phyloP scores from a whole-genome alignment of 2,797 vertebrate species.

The Neostethus bicornis region DNA sequence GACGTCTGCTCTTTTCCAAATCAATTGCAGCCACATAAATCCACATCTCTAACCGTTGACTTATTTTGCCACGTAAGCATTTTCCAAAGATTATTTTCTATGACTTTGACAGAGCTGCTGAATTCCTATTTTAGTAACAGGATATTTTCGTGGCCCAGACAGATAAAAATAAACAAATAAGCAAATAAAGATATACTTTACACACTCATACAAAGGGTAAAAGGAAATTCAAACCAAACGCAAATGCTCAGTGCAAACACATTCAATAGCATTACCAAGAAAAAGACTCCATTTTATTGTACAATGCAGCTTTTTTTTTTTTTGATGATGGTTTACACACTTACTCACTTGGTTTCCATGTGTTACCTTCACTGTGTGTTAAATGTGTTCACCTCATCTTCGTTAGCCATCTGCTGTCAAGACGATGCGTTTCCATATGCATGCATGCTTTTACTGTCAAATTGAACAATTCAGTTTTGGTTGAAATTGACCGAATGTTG shows the following conservation, averaged over 20 bases:
- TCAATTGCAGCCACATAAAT: slow-evolving; percentile 1
- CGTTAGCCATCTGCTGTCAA: slow-evolving; percentile 16
- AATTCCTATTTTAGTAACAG: slow-evolving; percentile 4
- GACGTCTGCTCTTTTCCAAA: slow-evolving; percentile 6
- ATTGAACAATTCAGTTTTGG: slow-evolving; percentile 7
- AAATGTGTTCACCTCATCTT: slow-evolving; percentile 32
- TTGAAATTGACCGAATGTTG: slow-evolving; percentile 30
- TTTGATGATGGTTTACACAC: slow-evolving; percentile 21
- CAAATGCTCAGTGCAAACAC: slow-evolving; percentile 48
- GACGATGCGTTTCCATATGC: slow-evolving; percentile 33
- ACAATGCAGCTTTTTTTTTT: slow-evolving; percentile 20
- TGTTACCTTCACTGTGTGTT: slow-evolving; percentile 28
- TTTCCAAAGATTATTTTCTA: neutral
- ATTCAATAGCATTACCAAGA: slow-evolving; percentile 63
- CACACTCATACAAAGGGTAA: slow-evolving; percentile 51
- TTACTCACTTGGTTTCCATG: slow-evolving; percentile 26
- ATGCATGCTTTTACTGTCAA: slow-evolving; percentile 20
- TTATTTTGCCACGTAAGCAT: neutral
- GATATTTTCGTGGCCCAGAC: slow-evolving; percentile 9
- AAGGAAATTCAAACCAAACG: slow-evolving; percentile 35
- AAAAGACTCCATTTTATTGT: slow-evolving; percentile 73
- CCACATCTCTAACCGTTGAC: neutral
- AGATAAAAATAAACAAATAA: slow-evolving; percentile 32
- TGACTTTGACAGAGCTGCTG: neutral
- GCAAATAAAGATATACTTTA: slow-evolving; percentile 30